phyloP scores from a whole-genome alignment of 2,888 invertebrate species.

The Melanchra persicariae region DNA sequence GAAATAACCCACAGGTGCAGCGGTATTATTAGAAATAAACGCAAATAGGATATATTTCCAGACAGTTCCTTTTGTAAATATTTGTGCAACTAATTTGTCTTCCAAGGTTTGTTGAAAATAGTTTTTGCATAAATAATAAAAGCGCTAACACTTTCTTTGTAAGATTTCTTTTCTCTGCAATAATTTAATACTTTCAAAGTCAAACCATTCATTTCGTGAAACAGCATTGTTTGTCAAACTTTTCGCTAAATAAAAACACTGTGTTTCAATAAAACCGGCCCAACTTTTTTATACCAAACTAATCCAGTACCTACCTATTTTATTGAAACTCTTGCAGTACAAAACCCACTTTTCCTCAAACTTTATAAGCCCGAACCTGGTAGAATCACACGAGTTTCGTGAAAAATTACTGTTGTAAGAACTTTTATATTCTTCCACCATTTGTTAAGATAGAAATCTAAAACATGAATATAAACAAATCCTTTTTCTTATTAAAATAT shows the following conservation, averaged over 20 bases:
- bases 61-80: slow-evolving; percentile 40
- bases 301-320: slow-evolving; percentile 6
- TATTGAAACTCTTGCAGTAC: slow-evolving; percentile 17
- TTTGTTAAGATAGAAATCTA: slow-evolving; percentile 3
- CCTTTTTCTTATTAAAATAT: neutral
- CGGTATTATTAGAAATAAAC: slow-evolving; percentile 21
- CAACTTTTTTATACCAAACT: slow-evolving; percentile 12
- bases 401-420: neutral
- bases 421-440: slow-evolving; percentile 2
- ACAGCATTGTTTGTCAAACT: neutral
- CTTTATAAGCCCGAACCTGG: slow-evolving; percentile 27
- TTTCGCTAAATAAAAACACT: neutral
- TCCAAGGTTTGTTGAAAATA: slow-evolving; percentile 18
- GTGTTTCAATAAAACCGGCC: neutral
- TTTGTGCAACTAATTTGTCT: slow-evolving; percentile 25
- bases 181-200: too few relatives aligned
- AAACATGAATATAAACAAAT: slow-evolving; percentile 1
- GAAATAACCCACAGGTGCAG: slow-evolving; percentile 40
- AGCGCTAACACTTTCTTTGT: neutral
- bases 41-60: slow-evolving; percentile 29
- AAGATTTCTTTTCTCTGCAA: neutral
- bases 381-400: slow-evolving; percentile 24
- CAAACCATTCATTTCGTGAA: neutral
- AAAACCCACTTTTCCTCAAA: neutral
- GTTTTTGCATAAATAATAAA: slow-evolving; percentile 8